phyloP scores from a whole-genome alignment of 2,888 invertebrate species.

The Cryptus viduatorius region DNA sequence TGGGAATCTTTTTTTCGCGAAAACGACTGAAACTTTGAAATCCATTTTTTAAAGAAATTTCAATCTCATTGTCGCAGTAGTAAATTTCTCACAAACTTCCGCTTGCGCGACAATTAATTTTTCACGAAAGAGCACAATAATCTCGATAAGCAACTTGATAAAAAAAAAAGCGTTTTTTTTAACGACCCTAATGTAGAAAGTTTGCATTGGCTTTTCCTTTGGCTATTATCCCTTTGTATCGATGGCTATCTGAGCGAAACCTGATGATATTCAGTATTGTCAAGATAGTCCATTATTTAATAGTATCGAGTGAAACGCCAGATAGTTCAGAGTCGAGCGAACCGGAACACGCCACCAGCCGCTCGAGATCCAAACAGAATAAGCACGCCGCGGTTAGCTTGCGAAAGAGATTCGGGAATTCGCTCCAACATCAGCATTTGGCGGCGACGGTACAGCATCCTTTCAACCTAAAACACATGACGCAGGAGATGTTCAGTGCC shows the following conservation, averaged over 20 bases:
- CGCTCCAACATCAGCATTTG: conserved; percentile 79
- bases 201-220: conserved; percentile 10
- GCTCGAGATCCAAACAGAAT: conserved; percentile 79
- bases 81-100: too few species aligned
- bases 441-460: conserved; percentile 82
- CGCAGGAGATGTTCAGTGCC: conserved; percentile 85
- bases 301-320: conserved; percentile 83
- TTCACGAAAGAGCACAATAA: too few species aligned
- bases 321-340: conserved; percentile 84
- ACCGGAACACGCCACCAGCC: conserved; percentile 79
- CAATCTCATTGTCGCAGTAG: too few species aligned
- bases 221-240: neutral
- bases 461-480: conserved; percentile 82
- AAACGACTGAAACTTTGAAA: too few species aligned
- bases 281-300: conserved; percentile 68
- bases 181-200: neutral
- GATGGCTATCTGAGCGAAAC: conserved; percentile 49
- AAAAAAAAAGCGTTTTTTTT: conserved; percentile 3
- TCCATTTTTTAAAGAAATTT: too few species aligned
- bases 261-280: conserved; percentile 63
- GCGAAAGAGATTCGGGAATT: conserved; percentile 83
- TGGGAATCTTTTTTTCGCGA: too few species aligned
- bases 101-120: too few species aligned
- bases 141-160: too few species aligned
- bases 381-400: conserved; percentile 76